Base-by-base conservation (phyloP, 2,113 vertebrate species). In the Cercocebus atys region DNA sequence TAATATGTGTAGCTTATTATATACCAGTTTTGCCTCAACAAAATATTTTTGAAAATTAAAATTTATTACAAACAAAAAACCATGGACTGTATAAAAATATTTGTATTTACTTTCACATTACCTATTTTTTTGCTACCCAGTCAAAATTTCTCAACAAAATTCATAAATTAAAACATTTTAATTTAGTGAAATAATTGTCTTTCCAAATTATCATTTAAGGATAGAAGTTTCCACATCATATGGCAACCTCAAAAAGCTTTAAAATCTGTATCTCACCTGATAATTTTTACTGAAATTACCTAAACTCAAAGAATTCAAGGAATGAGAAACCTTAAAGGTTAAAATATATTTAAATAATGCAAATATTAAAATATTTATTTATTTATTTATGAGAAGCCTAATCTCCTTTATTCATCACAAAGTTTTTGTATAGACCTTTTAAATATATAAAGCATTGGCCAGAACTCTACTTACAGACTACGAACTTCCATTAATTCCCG, bases 361-460 rank as follows among this genome's bases (percentile, higher is more conserved):
- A 68, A 80, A 52, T 40, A 83, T 59, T 35, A 47, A 61, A 6
- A 75, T 84, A 84, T 47, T 79, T 92, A n/a, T 45, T 61, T 61
- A 61, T 4, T 61, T 61, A 92, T 57, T 91, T 38, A 38, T 38
- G 38, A 91, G 95, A 98, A 97, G 98, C 92, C 97, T 68, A 32
- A 94, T 98, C 97, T 97, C 89, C 70, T 98, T 94, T 72, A 97
- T 97, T 98, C 97, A 98, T 97, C 98, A 98, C 64, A 96, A 95
- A 97, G 90, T 95, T 95, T 98, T 98, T 98, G 98, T 98, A 99
- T 98, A 99, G 98, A 98, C 97, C 97, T 98, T 98, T 98, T 87
- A 97, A 97, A 98, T 97, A 93, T 12, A 98, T 70, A 98, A 97
- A 98, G 97, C 98, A 98, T 97, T 97, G 97, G 97, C 95, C 98